Evolutionary conservation across 64 coral and sea anemone genomes (phyloP).

Genomic region (Montipora sp.): DNA sequence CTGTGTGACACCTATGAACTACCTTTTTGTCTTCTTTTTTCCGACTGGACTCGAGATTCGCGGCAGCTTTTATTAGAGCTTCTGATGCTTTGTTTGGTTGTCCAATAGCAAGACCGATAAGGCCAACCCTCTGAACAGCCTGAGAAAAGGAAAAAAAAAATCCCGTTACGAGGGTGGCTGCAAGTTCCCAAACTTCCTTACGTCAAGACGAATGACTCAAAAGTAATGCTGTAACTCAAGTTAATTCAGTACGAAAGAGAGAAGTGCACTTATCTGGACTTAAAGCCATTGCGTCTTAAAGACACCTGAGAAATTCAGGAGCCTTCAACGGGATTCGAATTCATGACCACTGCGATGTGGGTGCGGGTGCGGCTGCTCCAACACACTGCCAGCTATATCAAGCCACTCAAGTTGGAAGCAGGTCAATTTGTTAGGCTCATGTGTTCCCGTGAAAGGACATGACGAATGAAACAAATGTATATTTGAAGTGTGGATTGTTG

Average conservation of each 20-base stretch:
- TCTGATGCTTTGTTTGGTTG: conserved; percentile 91
- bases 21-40: conserved; percentile 75
- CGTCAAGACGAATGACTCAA: background rate
- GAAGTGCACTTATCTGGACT: too few species aligned
- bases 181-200: background rate
- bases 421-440: too few species aligned
- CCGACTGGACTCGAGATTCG: background rate
- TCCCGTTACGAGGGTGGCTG: background rate
- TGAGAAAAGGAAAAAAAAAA: conserved; percentile 28
- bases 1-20: background rate
- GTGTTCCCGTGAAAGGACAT: too few species aligned
- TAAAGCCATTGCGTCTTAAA: too few species aligned
- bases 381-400: too few species aligned
- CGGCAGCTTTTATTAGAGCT: conserved; percentile 81
- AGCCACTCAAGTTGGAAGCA: too few species aligned
- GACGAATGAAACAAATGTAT: too few species aligned
- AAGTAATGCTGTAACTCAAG: background rate
- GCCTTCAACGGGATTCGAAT: too few species aligned
- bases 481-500: too few species aligned
- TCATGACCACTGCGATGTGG: too few species aligned
- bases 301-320: too few species aligned
- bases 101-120: conserved; percentile 88
- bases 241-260: background rate
- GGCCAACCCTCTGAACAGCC: conserved; percentile 93
- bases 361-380: too few species aligned